These are phyloP conservation scores for Antrozous pallidus DNA, from an alignment of 2,797 vertebrate species.

Conservation along the genomic window DNA sequence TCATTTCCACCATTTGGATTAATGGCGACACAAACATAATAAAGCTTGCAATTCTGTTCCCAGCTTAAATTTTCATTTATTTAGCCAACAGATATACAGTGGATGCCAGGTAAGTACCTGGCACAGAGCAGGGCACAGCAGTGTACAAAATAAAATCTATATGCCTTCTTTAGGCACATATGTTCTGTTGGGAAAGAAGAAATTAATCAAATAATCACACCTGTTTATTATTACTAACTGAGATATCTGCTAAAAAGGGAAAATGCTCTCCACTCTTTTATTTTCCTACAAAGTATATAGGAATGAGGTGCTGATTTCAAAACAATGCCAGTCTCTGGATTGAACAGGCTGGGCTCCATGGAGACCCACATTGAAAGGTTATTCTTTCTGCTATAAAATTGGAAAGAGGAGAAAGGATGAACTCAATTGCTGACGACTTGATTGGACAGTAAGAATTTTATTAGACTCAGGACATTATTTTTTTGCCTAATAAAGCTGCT, in stretches of 20 bases:
- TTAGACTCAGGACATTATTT: not conserved
- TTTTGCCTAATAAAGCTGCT: conserved; percentile 9
- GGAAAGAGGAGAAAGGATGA: conserved; percentile 19
- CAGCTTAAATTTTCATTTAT: not conserved
- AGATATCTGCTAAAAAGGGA: not conserved
- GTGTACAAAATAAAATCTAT: not conserved
- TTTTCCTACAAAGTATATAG: not conserved
- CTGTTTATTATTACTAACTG: not conserved
- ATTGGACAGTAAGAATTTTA: conserved; percentile 34
- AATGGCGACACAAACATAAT: not conserved
- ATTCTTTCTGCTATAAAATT: not conserved
- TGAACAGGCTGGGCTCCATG: rapidly evolving
- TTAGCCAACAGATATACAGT: not conserved
- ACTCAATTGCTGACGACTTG: not conserved
- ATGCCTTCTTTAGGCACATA: not conserved
- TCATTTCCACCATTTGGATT: not conserved
- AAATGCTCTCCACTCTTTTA: rapidly evolving
- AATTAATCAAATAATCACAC: not conserved
- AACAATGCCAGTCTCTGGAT: not conserved
- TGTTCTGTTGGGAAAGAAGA: not conserved
- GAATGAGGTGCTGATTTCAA: not conserved
- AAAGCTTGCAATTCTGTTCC: not conserved
- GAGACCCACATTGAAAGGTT: not conserved
- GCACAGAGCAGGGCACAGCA: rapidly evolving
- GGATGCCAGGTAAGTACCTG: not conserved